A percentile compares a stretch with the other conserved stretches of the same genome.
phyloP scores from a whole-genome alignment of 2,888 invertebrate species.

The Shargacucullia verbasci region DNA sequence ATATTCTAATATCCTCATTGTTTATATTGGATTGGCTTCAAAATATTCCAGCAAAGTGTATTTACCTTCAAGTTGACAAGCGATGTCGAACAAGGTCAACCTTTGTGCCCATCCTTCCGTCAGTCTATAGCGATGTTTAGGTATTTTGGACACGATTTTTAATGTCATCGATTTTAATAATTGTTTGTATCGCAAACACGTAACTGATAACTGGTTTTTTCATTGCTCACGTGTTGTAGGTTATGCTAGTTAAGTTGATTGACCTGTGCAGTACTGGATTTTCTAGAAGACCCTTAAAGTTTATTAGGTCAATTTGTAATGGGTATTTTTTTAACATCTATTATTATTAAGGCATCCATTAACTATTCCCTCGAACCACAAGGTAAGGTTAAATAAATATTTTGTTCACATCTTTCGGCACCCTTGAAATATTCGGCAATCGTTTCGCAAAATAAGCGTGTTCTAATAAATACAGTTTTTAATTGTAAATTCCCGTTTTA shows the following conservation, averaged over 20 bases:
- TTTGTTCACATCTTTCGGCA: no score
- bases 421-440: no score
- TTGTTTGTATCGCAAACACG: constrained; percentile 28
- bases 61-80: constrained; percentile 37
- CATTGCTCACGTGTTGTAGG: constrained; percentile 18
- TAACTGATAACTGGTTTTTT: constrained; percentile 43
- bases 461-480: no score
- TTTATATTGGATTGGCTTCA: constrained; percentile 25
- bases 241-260: constrained; percentile 27
- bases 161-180: constrained; percentile 34
- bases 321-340: no score
- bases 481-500: no score
- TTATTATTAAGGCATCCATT: no score
- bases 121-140: constrained; percentile 9
- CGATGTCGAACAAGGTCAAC: constrained; percentile 44
- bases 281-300: background rate
- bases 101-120: constrained; percentile 31
- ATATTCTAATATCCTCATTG: constrained; percentile 18
- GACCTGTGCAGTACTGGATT: constrained; percentile 26
- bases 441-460: no score
- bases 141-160: constrained; percentile 43
- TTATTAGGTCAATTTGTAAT: no score
- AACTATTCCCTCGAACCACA: no score
- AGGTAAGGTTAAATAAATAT: no score
- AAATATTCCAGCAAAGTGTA: constrained; percentile 36